Percentiles rank a stretch among this genome's conserved stretches.
These are phyloP conservation scores for Procavia capensis DNA, from an alignment of 2,113 vertebrate genomes.

Conservation along the genomic window DNA sequence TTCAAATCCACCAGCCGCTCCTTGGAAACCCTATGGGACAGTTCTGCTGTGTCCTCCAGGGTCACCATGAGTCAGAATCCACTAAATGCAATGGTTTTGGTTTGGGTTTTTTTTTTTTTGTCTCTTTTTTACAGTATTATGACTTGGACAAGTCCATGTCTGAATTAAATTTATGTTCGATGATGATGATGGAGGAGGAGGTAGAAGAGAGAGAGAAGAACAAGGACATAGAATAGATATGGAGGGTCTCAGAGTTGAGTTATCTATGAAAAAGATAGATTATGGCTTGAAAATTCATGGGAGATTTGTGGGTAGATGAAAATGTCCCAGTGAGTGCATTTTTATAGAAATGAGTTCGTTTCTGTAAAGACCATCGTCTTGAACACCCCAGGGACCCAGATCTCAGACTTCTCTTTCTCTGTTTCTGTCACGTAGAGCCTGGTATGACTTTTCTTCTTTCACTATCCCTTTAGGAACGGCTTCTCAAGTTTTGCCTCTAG, in stretches of 20 bases:
- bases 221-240: not conserved
- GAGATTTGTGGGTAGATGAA: not conserved
- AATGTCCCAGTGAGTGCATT: not conserved
- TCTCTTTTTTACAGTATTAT: not conserved
- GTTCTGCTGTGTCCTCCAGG: not conserved
- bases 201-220: not conserved
- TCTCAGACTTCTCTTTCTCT: not conserved
- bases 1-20: too few species aligned
- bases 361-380: not conserved
- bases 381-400: not conserved
- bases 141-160: not conserved
- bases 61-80: not conserved
- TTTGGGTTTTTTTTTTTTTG: too few species aligned
- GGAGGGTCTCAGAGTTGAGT: not conserved
- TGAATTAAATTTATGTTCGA: constrained; percentile 18
- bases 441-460: not conserved
- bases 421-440: not conserved
- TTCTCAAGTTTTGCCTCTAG: not conserved
- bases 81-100: not conserved
- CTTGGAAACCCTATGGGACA: too few species aligned
- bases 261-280: not conserved
- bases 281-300: not conserved
- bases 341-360: not conserved
- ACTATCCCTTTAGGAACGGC: not conserved
- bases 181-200: not conserved